A percentile compares a stretch with the other conserved stretches of the same genome.
phyloP scores from a whole-genome alignment of 1,140 invertebrate genomes.

The Scaptomyza pallida region DNA sequence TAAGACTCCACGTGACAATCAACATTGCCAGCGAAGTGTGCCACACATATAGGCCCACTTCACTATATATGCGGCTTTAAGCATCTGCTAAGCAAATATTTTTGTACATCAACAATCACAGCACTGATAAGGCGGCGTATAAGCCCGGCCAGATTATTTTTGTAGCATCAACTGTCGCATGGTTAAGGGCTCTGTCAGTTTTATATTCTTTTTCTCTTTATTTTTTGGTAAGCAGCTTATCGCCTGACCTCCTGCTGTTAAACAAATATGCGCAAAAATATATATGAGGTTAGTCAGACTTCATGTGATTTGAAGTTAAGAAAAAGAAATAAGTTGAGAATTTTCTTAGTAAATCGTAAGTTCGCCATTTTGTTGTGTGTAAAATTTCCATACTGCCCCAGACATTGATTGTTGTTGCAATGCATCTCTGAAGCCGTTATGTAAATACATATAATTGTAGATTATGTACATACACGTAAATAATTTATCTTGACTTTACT shows the following conservation, averaged over 20 bases:
- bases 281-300: too few species aligned
- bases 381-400: slow-evolving; percentile 17
- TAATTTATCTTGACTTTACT: slow-evolving; percentile 15
- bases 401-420: slow-evolving; percentile 6
- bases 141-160: slow-evolving; percentile 17
- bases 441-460: slow-evolving; percentile 12
- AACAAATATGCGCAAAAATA: slow-evolving; percentile 32
- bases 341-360: too few species aligned
- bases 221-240: slow-evolving; percentile 18
- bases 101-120: background rate
- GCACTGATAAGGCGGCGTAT: background rate
- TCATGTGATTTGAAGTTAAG: too few species aligned
- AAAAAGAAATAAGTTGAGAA: too few species aligned
- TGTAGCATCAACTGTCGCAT: slow-evolving; percentile 48
- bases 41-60: background rate
- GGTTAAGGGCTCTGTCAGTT: slow-evolving; percentile 16
- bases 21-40: slow-evolving; percentile 13
- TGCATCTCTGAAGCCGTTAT: slow-evolving; percentile 17
- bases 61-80: background rate
- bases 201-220: slow-evolving; percentile 23
- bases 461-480: background rate
- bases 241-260: slow-evolving; percentile 18
- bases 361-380: background rate
- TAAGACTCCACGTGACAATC: background rate
- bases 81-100: slow-evolving; percentile 20